Evolutionary conservation across 2,113 vertebrate genomes (phyloP), one percentile per base, ranked within the genome.

Genomic region (Mastomys coucha): DNA sequence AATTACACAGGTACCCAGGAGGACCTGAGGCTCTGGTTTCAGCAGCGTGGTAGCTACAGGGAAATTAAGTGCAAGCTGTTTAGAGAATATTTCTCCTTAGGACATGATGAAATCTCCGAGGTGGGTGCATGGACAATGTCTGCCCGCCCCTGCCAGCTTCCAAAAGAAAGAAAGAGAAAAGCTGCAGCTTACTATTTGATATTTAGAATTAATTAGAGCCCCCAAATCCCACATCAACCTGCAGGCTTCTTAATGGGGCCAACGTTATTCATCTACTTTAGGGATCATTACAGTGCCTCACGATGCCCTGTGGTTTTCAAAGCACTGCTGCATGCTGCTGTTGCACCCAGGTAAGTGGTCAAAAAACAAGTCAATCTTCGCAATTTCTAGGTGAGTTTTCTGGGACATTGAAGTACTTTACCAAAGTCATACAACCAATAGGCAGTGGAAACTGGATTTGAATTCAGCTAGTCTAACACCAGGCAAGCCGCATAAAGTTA

Each of bases 201-300:
- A 96, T 91, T 96, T 97, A 91, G 94, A 97, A 96, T 97, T 97
- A 97, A 98, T 97, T 97, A 97, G 96, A 92, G 91, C 82, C 89
- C 80, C 96, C 95, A 97, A 94, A 94, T 97, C 95, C 95, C 97
- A 97, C n/a, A 96, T 60, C 91, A 97, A 94, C 96, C 81, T 96
- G 94, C 96, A 95, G 93, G 81, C 75, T 97, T 96, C 94, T 97
- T 98, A 98, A 98, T 95, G 93, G 97, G 95, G 93, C 91, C 91
- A 93, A 89, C 28, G 60, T 75, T 78, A 95, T 95, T 96, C 97
- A 97, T 97, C 86, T 95, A 89, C 91, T 94, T 92, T 89, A 95
- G 93, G 81, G 80, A 95, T 88, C 77, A 51, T 73, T 89, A 67
- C 73, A 33, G 86, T 19, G 67, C 91, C 53, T 70, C n/a, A 1